Evolutionary conservation across 2,888 invertebrate species (phyloP), one percentile per base, ranked within the genome.

Genomic region (Lobophora halterata): DNA sequence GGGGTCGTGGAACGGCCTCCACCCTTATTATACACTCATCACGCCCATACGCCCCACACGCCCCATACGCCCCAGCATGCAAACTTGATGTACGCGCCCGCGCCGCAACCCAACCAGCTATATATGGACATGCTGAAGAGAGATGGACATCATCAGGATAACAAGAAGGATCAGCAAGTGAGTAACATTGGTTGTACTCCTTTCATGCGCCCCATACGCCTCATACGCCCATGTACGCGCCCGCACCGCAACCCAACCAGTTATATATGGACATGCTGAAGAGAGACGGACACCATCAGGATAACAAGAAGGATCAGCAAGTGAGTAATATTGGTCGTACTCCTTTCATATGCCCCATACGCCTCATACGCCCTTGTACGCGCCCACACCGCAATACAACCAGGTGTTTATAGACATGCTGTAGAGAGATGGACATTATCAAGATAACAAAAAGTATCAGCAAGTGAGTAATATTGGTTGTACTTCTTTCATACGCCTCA

Each of bases 61-160:
- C 77, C 79, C 1, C 76, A 77, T 37, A 69, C 74, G 14, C 74
- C 78, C 8, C 81, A 82, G 37, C 77, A 79, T 47, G 76, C 80
- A 39, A 79, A 78, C 5, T 14, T 53, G 4, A 74, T 81, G 44
- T 76, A 79, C 48, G 82, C 83, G 49, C 83, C 81, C 2, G 78
- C 81, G 55, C 79, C 80, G 26, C 79, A 79, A 8, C 70, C 74
- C 1, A 27, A 9, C 2, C 83, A 82, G 27, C 29, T 82, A 5
- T 88, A 88, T 41, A 53, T 86, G 3, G 86, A 87, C 18, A 79
- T 87, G 72, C 31, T 86, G 51, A 85, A 85, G 65, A 70, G 83
- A 18, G 85, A 82, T 2, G 75, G 73, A 23, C 78, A 75, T 20
- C 83, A 83, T 45, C 75, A 76, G 34, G 81, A 83, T 5, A 64